Percentiles rank a stretch among this genome's conserved stretches.
phyloP scores from a whole-genome alignment of 53 echinoderm and acorn worm genomes.

The Actinopyga echinites region DNA sequence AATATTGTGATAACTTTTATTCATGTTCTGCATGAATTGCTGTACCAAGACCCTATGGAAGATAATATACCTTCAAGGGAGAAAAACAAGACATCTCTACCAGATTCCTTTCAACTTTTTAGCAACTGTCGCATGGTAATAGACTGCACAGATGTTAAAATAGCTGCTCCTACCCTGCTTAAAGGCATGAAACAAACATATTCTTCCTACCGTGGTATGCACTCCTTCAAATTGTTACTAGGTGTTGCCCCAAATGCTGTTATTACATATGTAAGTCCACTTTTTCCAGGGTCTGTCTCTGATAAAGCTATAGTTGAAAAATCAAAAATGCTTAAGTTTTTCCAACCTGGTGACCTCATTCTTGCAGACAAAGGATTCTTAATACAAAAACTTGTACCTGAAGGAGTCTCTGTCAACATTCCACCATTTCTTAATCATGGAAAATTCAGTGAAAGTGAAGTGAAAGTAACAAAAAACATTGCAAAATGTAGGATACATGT shows the following conservation, averaged over 20 bases:
- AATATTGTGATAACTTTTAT: slow-evolving; percentile 51
- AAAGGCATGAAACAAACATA: slow-evolving; percentile 9
- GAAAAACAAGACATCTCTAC: slow-evolving; percentile 39
- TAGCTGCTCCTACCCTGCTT: not conserved
- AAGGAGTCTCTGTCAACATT: slow-evolving; percentile 35
- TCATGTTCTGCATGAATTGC: slow-evolving; percentile 17
- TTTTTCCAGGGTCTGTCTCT: slow-evolving; percentile 40
- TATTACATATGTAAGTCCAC: slow-evolving; percentile 11
- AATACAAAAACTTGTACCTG: slow-evolving; percentile 31
- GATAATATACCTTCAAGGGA: slow-evolving; percentile 17
- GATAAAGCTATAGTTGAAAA: slow-evolving; percentile 29
- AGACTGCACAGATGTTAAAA: slow-evolving; percentile 50
- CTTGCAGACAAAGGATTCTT: slow-evolving; percentile 48
- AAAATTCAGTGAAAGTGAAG: slow-evolving; percentile 30
- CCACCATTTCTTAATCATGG: slow-evolving; percentile 26
- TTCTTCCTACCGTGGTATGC: slow-evolving; percentile 1
- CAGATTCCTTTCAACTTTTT: slow-evolving; percentile 38
- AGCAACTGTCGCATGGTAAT: slow-evolving; percentile 40
- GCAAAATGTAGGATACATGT: slow-evolving; percentile 40
- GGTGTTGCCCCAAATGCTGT: slow-evolving; percentile 42
- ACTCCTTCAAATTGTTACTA: slow-evolving; percentile 26
- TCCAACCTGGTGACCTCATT: slow-evolving; percentile 37
- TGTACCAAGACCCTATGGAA: slow-evolving; percentile 28
- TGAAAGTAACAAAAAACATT: slow-evolving; percentile 18
- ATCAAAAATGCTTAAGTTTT: not conserved